Evolutionary conservation across 2,113 vertebrate genomes (phyloP).

Genomic region (Sterrhoptilus dennistouni): DNA sequence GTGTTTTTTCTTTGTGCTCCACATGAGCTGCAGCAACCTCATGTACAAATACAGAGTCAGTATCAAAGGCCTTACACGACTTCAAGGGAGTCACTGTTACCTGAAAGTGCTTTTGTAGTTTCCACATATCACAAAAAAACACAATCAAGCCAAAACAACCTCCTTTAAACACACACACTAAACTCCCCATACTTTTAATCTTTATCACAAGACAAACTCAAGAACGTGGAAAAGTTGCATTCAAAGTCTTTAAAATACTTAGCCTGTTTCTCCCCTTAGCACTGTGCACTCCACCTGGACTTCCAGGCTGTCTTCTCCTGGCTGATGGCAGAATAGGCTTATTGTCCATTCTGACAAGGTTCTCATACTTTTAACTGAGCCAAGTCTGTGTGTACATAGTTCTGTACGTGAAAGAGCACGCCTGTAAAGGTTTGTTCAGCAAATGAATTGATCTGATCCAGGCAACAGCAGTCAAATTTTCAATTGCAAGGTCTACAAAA

Average conservation of each 20-base stretch:
- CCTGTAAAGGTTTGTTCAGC: background rate
- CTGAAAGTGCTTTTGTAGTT: background rate
- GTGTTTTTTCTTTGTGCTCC: background rate
- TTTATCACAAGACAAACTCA: background rate
- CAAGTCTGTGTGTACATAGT: background rate
- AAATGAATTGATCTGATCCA: background rate
- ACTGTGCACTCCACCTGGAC: background rate
- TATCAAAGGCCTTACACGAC: background rate
- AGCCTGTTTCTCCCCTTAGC: background rate
- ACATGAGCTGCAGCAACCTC: background rate
- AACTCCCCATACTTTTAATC: background rate
- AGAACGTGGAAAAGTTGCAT: background rate
- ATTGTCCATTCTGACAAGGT: background rate
- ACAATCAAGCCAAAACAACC: background rate
- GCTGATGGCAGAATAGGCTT: background rate
- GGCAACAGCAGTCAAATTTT: background rate
- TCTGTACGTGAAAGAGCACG: background rate
- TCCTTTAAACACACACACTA: background rate
- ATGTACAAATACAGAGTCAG: background rate
- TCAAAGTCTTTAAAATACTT: background rate
- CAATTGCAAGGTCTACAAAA: background rate
- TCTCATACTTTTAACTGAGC: background rate
- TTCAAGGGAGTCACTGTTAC: background rate
- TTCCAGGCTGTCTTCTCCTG: background rate
- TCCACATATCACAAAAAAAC: background rate